Evolutionary conservation across 2,888 invertebrate species (phyloP), one percentile per base, ranked within the genome.

Genomic region (Subacronicta megacephala): DNA sequence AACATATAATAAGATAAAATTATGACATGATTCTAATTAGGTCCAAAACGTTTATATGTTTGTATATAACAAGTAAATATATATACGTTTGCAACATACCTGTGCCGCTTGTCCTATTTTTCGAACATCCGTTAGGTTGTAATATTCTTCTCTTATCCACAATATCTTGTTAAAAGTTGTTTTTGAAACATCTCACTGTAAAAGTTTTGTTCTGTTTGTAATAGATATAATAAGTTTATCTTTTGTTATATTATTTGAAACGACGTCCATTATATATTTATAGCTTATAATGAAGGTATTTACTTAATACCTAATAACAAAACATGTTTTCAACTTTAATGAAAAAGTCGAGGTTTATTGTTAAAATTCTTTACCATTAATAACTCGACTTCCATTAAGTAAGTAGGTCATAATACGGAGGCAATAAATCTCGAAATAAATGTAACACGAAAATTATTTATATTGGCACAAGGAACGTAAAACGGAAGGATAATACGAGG

Each of bases 111-210:
- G 4, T 29, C 12, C 12, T 29, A 42, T 59, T 18, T 18, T 6
- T 53, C 38, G 17, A 52, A 46, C 38, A 43, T 43, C 58, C 53
- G 56, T 74, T 59, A 70, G 44, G 53, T 45, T 9, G 64, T 56
- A 56, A 64, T 56, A 29, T 7, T 41, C 52, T 31, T 41, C 52
- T 69, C 37, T 31, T 36, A 29, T 9, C 9, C 9, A 57, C 23
- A 35, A 40, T 41, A 59, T 37, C 45, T 64, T 57, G 71, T 71
- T 54, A 49, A 52, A 64, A 54, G 54, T 64, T 63, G 38, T 51
- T 74, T 46, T 36, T 49, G 37, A 59, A 42, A 52, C 47, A 36
- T n/a, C 26, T 18, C 36, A 7, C n/a, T 16, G n/a, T 29, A 38
- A 35, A 45, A 52, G 18, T 38, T 64, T 64, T 40, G 31, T 70